Conservation (phyloP, 2,888 invertebrate species). For the Sphecodes monilicornis region DNA sequence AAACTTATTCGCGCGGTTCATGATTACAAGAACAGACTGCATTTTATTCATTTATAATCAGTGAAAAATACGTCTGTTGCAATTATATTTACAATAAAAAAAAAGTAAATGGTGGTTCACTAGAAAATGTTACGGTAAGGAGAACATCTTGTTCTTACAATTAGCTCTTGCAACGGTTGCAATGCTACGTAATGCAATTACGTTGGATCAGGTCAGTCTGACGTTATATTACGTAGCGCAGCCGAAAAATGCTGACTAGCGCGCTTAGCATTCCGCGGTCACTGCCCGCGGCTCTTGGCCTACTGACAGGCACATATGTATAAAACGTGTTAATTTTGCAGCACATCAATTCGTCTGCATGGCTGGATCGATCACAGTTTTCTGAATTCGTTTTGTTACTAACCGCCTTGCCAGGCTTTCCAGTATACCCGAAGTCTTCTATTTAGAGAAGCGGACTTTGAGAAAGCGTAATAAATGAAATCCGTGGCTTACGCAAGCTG, state of each 20-base stretch:
- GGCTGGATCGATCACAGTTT: not conserved
- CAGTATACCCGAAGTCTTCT: not conserved
- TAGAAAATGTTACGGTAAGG: not conserved
- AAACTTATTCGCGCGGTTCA: too few species aligned
- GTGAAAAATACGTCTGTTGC: too few species aligned
- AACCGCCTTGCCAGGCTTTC: not conserved
- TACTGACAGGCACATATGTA: slow-evolving; percentile 18
- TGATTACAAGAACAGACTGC: too few species aligned
- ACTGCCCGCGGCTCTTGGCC: slow-evolving; percentile 18
- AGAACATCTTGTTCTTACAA: not conserved
- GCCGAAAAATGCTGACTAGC: slow-evolving; percentile 19
- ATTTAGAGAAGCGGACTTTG: not conserved
- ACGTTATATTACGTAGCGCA: slow-evolving; percentile 18
- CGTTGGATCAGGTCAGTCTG: slow-evolving; percentile 12
- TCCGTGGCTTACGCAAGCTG: not conserved
- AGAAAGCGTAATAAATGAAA: not conserved
- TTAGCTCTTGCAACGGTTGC: not conserved
- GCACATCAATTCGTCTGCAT: not conserved
- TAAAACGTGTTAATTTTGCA: slow-evolving; percentile 19
- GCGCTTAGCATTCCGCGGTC: slow-evolving; percentile 19
- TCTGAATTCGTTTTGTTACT: not conserved
- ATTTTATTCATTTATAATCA: too few species aligned
- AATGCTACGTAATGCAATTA: slow-evolving; percentile 14
- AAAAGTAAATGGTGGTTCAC: not conserved
- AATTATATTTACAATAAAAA: not conserved